Evolutionary conservation across 2,888 invertebrate species (phyloP), one percentile per base, ranked within the genome.

Genomic region (Stictocephala bisonia): DNA sequence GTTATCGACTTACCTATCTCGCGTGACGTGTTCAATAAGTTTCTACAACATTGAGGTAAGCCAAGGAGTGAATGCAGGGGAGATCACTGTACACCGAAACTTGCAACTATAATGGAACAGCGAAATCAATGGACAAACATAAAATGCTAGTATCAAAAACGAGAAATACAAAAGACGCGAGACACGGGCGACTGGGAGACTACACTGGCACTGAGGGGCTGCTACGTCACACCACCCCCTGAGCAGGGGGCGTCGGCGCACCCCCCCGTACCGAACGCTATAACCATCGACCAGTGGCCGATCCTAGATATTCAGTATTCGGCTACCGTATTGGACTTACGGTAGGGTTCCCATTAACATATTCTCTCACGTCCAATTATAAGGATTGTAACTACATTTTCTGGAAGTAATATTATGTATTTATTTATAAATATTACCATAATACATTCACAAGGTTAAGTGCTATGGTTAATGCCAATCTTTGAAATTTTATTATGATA

Each of bases 81-180:
- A n/a, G n/a, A 3, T 26, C 51, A 51, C 51, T 15, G 51, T 6
- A 24, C 51, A 27, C 56, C 40, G 26, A 64, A 40, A 60, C 60
- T 27, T n/a, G n/a, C n/a, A n/a, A n/a, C n/a, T n/a, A n/a, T n/a
- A n/a, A n/a, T n/a, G n/a, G n/a, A n/a, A n/a, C n/a, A n/a, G n/a
- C 13, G 40, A 35, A 64, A 64, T 64, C 64, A 64, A 64, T 64
- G 26, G 64, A 44, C 64, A 40, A 64, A 64, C 64, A 64, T 64
- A 64, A 64, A 64, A 64, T 44, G 44, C n/a, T 15, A 24, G 64
- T 64, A 64, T 22, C n/a, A 64, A 64, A 40, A 64, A 64, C 64
- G 44, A 44, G 9, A 4, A 27, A 44, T 64, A 58, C 15, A 64
- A 64, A 44, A 44, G 22, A 64, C 44, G 40, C 64, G 64, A 40